Base-by-base conservation (phyloP, 2,113 vertebrate species). In the Lipophrys pholis region DNA sequence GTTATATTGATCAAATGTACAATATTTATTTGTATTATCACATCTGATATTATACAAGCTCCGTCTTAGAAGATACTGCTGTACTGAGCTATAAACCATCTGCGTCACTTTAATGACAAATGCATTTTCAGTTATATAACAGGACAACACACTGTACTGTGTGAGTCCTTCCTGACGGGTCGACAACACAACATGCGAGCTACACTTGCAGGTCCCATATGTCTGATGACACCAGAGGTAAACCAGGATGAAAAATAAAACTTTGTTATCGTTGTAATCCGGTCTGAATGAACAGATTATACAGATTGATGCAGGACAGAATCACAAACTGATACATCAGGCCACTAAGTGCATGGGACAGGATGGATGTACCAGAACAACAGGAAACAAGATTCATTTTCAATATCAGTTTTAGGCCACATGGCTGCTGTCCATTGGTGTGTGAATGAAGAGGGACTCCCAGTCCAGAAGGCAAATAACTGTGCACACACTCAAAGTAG, bases 391-490 rank as follows among this genome's bases (percentile, higher is more conserved):
- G 16, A 73, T 81, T 73, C 71, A 50, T 59, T 46, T 81, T 85
- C 75, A 76, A 82, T 66, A 81, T 82, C 62, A 55, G 50, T 70
- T 69, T 86, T 61, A 73, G 74, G 66, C 73, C 77, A 71, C 46
- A 16, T 39, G 60, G 78, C 73, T 74, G 79, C 79, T 73, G 83
- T 83, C 81, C 76, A 51, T 80, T 60, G 53, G 36, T 42, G 64
- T 76, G 74, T 76, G 68, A 21, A 78, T 70, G 72, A 72, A 63
- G 67, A 58, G 80, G 71, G 82, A 72, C 80, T 78, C 72, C 54
- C 15, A 68, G 77, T 88, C 77, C 82, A 78, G 65, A 89, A 84
- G 87, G 79, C 82, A 86, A 78, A 82, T 83, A 67, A 84, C 61
- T 85, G 86, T 86, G 78, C 77, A 79, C 71, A 40, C 65, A 61